Percentiles rank a stretch among this genome's conserved stretches.
Conservation (phyloP, 2,888 invertebrate genomes). For the Caenorhabditis auriculariae region DNA sequence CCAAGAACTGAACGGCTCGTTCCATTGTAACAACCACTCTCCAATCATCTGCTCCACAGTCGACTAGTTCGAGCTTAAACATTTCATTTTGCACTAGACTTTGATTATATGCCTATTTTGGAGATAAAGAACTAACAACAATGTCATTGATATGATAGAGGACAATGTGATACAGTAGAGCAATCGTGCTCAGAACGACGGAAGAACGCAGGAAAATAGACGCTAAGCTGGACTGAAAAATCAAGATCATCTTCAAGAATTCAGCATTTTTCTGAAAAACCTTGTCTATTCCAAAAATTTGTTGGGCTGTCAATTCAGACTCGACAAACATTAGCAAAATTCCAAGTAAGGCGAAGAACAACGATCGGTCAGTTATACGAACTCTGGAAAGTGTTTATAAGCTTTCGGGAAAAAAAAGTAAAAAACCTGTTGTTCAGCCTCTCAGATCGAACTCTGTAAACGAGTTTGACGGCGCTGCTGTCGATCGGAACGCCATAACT, state of each 20-base stretch:
- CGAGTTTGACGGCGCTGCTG: constrained; percentile 58
- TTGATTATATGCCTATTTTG: neutral
- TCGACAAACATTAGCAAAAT: constrained; percentile 59
- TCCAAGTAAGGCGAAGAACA: constrained; percentile 48
- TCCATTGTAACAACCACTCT: constrained; percentile 99
- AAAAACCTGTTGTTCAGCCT: constrained; percentile 31
- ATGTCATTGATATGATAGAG: constrained; percentile 60
- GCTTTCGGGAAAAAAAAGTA: constrained; percentile 35
- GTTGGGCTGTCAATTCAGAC: constrained; percentile 56
- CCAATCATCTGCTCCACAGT: constrained; percentile 99
- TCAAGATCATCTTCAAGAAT: neutral
- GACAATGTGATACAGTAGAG: constrained; percentile 54
- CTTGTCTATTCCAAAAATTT: constrained; percentile 44
- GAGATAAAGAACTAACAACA: constrained; percentile 31
- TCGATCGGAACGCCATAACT: constrained; percentile 62
- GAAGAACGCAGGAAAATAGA: constrained; percentile 49
- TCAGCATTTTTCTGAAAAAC: no score
- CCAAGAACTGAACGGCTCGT: constrained; percentile 73
- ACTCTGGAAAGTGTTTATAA: constrained; percentile 14
- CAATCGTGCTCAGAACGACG: constrained; percentile 50
- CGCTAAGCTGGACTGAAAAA: constrained; percentile 31
- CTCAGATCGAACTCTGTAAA: constrained; percentile 59
- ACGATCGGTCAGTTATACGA: constrained; percentile 35
- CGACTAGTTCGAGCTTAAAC: constrained; percentile 95
- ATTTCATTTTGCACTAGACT: neutral